A percentile compares a stretch with the other conserved stretches of the same genome.
Conservation (phyloP, 2,888 invertebrate species). For the Portevinia maculata region DNA sequence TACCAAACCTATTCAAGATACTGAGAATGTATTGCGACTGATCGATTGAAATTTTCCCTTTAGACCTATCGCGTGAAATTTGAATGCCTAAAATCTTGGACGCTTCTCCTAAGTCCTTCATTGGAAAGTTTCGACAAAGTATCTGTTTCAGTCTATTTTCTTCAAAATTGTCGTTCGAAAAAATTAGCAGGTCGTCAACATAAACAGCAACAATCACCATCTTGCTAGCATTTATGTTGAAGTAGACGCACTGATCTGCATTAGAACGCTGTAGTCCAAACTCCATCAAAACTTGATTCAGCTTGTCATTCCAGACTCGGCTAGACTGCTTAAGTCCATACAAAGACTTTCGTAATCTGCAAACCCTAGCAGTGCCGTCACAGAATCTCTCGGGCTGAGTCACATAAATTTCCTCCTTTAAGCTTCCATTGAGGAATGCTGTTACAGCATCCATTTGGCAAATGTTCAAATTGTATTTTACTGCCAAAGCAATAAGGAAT, state of each 20-base stretch:
- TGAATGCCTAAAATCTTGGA: constrained; percentile 24
- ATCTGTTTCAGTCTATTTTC: constrained; percentile 7
- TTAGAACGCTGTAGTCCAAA: constrained; percentile 20
- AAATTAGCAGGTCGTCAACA: constrained; percentile 50
- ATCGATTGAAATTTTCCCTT: constrained; percentile 8
- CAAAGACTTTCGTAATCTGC: constrained; percentile 23
- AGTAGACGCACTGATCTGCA: constrained; percentile 44
- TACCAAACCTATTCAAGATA: constrained; percentile 43
- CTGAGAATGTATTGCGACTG: constrained; percentile 30
- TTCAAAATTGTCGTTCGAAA: constrained; percentile 22
- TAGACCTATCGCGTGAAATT: constrained; percentile 21
- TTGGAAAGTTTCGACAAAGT: constrained; percentile 19
- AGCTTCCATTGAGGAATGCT: constrained; percentile 49
- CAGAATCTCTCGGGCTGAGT: constrained; percentile 67
- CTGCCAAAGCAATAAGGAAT: constrained; percentile 5
- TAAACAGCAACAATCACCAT: constrained; percentile 42
- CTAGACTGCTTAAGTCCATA: constrained; percentile 34
- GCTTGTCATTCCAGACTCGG: constrained; percentile 22
- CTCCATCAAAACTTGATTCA: constrained; percentile 8
- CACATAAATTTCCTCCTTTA: constrained; percentile 66
- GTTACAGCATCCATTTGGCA: constrained; percentile 52
- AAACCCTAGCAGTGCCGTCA: constrained; percentile 34
- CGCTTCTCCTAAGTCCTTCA: constrained; percentile 42
- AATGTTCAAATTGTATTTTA: constrained; percentile 11
- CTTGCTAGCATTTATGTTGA: neutral